A percentile compares a stretch with the other conserved stretches of the same genome.
Evolutionary conservation across 2,113 vertebrate species (phyloP).

Genomic region (Saguinus midas): DNA sequence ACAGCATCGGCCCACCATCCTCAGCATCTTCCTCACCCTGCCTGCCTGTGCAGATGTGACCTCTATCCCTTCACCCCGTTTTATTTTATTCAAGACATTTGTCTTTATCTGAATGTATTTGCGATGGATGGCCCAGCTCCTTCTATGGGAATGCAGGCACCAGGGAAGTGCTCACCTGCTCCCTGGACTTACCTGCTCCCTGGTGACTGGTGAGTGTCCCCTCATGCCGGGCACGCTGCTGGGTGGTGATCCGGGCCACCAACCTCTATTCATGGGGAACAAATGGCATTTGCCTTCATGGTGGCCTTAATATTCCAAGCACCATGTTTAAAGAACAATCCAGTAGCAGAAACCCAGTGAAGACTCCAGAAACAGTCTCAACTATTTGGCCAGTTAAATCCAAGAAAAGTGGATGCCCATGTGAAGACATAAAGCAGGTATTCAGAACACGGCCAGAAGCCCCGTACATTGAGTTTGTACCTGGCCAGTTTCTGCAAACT

Average conservation of each 20-base stretch:
- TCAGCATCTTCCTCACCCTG: no score
- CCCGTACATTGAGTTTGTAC: not conserved
- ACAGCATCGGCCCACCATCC: accelerated
- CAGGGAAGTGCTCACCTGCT: no score
- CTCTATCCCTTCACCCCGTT: no score
- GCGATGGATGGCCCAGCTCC: accelerated
- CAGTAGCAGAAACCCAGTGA: not conserved
- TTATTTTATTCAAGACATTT: not conserved
- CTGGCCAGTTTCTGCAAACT: not conserved
- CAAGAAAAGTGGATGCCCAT: accelerated
- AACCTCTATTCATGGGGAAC: accelerated
- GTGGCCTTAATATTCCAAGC: not conserved
- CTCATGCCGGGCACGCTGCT: not conserved
- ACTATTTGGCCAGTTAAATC: accelerated
- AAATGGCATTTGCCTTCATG: accelerated
- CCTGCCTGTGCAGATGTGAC: not conserved
- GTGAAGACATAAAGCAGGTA: no score
- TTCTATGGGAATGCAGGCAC: accelerated
- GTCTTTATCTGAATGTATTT: accelerated
- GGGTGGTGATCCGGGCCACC: not conserved
- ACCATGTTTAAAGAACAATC: accelerated
- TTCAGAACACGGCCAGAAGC: not conserved
- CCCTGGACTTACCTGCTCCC: no score
- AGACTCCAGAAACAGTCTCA: not conserved
- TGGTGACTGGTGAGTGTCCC: no score